Percentiles rank a stretch among this genome's conserved stretches.
phyloP scores from a whole-genome alignment of 2,888 invertebrate genomes.

The Beris chalybata region DNA sequence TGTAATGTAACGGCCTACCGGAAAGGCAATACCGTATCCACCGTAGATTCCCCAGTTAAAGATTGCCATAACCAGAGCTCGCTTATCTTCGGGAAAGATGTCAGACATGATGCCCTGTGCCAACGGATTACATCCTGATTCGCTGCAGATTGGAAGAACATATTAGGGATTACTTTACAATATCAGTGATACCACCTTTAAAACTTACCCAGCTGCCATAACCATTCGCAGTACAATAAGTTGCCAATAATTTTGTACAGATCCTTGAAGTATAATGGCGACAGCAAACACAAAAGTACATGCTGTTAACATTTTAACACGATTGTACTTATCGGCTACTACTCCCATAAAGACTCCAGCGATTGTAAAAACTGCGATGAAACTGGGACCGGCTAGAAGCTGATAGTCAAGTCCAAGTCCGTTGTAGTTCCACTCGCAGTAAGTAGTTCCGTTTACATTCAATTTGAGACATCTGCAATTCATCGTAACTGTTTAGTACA shows the following conservation, averaged over 20 bases:
- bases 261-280: constrained; percentile 83
- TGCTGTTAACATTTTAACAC: constrained; percentile 72
- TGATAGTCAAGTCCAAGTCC: constrained; percentile 91
- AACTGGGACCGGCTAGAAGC: constrained; percentile 88
- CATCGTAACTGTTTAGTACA: constrained; percentile 3
- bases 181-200: background rate
- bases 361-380: constrained; percentile 88
- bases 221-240: constrained; percentile 81
- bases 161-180: constrained; percentile 7
- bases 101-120: constrained; percentile 83
- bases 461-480: constrained; percentile 65
- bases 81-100: constrained; percentile 76
- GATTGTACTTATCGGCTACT: constrained; percentile 76
- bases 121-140: constrained; percentile 84
- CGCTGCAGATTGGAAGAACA: constrained; percentile 57
- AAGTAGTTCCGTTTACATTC: constrained; percentile 69
- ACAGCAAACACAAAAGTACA: constrained; percentile 81
- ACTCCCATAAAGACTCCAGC: constrained; percentile 83
- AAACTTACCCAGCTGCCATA: constrained; percentile 75
- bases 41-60: constrained; percentile 97
- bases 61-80: constrained; percentile 86
- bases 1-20: constrained; percentile 85
- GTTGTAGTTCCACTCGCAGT: constrained; percentile 92
- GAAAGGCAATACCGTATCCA: constrained; percentile 90
- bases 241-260: constrained; percentile 87